Conservation (phyloP, 2,888 invertebrate genomes). For the Lissonota sp. region DNA sequence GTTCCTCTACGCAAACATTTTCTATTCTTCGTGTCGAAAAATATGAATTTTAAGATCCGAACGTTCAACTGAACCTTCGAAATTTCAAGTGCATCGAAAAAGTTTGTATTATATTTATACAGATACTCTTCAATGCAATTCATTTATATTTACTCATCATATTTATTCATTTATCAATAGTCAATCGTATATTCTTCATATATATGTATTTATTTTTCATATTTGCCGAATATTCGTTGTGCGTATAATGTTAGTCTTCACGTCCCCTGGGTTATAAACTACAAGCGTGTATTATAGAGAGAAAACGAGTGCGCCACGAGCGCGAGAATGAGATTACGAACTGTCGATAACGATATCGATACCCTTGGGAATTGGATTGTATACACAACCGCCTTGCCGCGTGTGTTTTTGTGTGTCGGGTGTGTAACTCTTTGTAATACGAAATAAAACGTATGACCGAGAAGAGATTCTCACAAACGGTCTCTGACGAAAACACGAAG, state of each 20-base stretch:
- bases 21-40: too few relatives aligned
- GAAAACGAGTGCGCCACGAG: conserved; percentile 18
- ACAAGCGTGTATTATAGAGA: conserved; percentile 1
- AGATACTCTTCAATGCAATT: too few relatives aligned
- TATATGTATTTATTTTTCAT: background rate
- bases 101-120: too few relatives aligned
- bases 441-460: background rate
- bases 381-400: conserved; percentile 6
- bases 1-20: too few relatives aligned
- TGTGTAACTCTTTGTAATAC: conserved; percentile 10
- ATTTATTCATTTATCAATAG: too few relatives aligned
- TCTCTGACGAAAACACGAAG: conserved; percentile 2
- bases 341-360: conserved; percentile 51
- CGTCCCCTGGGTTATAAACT: conserved; percentile 10
- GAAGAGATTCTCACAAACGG: background rate
- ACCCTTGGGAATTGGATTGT: conserved; percentile 58
- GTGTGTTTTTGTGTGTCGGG: background rate
- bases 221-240: background rate
- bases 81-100: too few relatives aligned
- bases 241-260: background rate
- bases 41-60: too few relatives aligned
- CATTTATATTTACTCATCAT: too few relatives aligned
- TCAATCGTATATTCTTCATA: too few relatives aligned
- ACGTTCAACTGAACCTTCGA: too few relatives aligned
- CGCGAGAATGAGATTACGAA: conserved; percentile 43